phyloP scores from a whole-genome alignment of 2,888 invertebrate species.

The Drosophila hamatofila region DNA sequence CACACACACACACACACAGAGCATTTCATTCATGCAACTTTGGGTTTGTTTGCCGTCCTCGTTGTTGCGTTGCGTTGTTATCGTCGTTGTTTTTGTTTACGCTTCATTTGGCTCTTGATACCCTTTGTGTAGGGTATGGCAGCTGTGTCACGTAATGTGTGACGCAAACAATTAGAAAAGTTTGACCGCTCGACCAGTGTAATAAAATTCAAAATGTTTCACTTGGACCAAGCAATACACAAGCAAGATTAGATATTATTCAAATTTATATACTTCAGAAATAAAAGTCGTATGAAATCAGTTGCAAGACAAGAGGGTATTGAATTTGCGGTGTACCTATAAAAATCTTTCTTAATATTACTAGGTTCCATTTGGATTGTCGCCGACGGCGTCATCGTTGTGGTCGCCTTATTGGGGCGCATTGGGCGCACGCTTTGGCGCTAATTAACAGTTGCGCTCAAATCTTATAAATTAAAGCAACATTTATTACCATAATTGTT shows the following conservation, averaged over 20 bases:
- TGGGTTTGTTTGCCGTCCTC: conserved; percentile 45
- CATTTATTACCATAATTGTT: conserved; percentile 66
- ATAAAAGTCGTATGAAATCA: neutral
- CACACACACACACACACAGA: conserved; percentile 32
- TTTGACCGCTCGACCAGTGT: neutral
- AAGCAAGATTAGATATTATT: neutral
- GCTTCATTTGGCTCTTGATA: conserved; percentile 71
- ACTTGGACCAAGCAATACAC: neutral
- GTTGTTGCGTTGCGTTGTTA: conserved; percentile 35
- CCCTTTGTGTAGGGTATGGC: neutral
- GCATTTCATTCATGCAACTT: conserved; percentile 68
- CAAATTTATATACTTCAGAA: too few species aligned
- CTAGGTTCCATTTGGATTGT: conserved; percentile 45
- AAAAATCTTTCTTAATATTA: conserved; percentile 4
- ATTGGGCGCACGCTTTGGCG: conserved; percentile 49
- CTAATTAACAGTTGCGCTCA: conserved; percentile 65
- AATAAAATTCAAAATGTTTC: neutral
- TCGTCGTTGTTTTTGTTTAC: conserved; percentile 59
- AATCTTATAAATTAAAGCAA: conserved; percentile 60
- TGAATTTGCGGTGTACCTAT: neutral
- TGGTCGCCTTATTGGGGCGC: conserved; percentile 48
- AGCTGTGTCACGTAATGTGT: neutral
- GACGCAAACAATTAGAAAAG: neutral
- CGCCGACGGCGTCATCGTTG: conserved; percentile 20
- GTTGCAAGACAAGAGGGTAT: neutral